These are phyloP conservation scores for Spea bombifrons DNA, from an alignment of 2,113 vertebrate species.

Conservation along the genomic window DNA sequence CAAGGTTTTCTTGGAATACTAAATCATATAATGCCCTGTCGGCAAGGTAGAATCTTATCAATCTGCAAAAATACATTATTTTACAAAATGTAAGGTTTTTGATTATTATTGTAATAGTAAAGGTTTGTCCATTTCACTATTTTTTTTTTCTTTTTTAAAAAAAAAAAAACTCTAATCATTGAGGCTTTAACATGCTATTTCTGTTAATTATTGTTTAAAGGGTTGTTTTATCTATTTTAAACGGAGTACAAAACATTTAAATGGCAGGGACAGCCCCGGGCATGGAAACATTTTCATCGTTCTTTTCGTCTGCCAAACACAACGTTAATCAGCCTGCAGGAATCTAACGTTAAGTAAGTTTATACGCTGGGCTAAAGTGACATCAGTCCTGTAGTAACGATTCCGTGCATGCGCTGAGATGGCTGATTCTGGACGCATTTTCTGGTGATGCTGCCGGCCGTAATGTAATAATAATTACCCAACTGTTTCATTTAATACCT, in stretches of 20 bases:
- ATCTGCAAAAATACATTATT: no score
- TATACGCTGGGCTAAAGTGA: constrained; percentile 14
- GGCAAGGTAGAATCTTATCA: no score
- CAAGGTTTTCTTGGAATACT: no score
- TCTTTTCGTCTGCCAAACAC: constrained; percentile 24
- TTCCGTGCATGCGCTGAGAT: neutral
- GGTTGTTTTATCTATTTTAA: neutral
- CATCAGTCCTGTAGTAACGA: constrained; percentile 1
- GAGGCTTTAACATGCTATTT: neutral
- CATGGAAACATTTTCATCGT: constrained; percentile 16
- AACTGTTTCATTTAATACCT: neutral
- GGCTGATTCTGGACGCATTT: constrained; percentile 30
- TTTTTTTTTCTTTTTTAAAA: no score
- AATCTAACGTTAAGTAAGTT: constrained; percentile 17
- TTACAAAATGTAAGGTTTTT: no score
- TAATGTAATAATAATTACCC: constrained; percentile 24
- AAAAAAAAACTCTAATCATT: no score
- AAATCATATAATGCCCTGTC: no score
- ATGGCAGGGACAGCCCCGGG: neutral
- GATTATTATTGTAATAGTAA: no score
- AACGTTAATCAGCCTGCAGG: constrained; percentile 10
- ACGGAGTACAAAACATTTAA: neutral
- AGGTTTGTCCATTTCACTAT: no score
- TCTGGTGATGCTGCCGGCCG: neutral
- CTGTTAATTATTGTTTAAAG: neutral